A percentile compares a stretch with the other conserved stretches of the same genome.
These are phyloP conservation scores for Ectemnius cavifrons DNA, from an alignment of 2,888 invertebrate genomes.

Conservation along the genomic window DNA sequence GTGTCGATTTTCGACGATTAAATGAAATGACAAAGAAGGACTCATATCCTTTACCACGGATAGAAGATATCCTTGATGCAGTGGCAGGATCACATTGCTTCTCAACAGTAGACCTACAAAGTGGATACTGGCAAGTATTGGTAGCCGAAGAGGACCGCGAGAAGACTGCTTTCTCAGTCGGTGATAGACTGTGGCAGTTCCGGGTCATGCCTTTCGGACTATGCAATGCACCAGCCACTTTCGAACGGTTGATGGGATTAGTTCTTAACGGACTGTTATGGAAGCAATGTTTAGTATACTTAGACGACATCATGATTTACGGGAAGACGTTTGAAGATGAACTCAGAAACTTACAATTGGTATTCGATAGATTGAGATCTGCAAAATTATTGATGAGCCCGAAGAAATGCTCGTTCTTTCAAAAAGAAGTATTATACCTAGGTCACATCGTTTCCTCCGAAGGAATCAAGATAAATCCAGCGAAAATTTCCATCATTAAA, in stretches of 20 bases:
- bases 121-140: conserved; percentile 1
- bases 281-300: conserved; percentile 6
- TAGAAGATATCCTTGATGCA: conserved; percentile 1
- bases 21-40: conserved; percentile 12
- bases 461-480: neutral
- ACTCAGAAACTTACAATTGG: neutral
- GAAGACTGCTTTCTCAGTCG: conserved; percentile 38
- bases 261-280: neutral
- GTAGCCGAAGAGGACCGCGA: conserved; percentile 19
- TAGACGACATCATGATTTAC: conserved; percentile 1
- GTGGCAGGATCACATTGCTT: neutral
- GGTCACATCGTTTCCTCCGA: neutral
- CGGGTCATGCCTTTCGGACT: conserved; percentile 55
- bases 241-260: neutral
- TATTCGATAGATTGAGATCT: neutral
- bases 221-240: conserved; percentile 13
- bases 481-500: neutral
- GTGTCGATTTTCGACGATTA: conserved; percentile 4
- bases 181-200: conserved; percentile 44
- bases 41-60: neutral
- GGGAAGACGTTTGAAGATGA: neutral
- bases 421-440: conserved; percentile 3
- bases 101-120: neutral
- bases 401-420: conserved; percentile 8
- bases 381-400: conserved; percentile 4